Evolutionary conservation across 2,888 invertebrate species (phyloP), one percentile per base, ranked within the genome.

Genomic region (Thereva unica): DNA sequence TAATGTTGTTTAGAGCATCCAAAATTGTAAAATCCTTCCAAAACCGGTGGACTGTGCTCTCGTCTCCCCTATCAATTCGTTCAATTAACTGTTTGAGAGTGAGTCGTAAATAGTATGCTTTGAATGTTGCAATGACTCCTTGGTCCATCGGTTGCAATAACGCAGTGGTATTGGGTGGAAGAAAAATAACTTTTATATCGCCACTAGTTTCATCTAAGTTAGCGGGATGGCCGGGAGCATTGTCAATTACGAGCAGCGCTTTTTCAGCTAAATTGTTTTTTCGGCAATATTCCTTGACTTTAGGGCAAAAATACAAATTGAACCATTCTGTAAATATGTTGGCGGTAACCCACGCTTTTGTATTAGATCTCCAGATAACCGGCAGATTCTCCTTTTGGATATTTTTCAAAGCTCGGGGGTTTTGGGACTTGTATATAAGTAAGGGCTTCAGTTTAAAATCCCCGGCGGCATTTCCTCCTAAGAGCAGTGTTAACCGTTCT

Each of bases 401-500:
- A 38, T 52, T 61, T 63, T 73, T 72, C 66, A 74, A 64, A 35
- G 72, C 71, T 44, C 71, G 56, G 23, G 73, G 73, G 50, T 71
- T 74, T 49, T 67, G 47, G 8, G 71, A 71, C 54, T 69, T 67
- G 63, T 72, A 71, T 9, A 75, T 71, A 44, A 75, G 63, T 64
- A 75, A 59, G 37, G 73, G 73, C 68, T 71, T 74, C 49, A 73
- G 67, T 64, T 71, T 70, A n/a, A 66, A 71, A 64, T 72, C 71
- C 42, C 75, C 74, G 65, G 71, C 70, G 37, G 72, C 73, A 69
- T 73, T 75, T 37, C 70, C 69, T 64, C 74, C 70, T 5, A 74
- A 67, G 61, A 74, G 47, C 2, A 75, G 67, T 52, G 72, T 72
- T 5, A 73, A 55, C 54, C 72, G 70, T 68, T 73, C 73, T 68